Evolutionary conservation across 2,888 invertebrate species (phyloP).

Genomic region (Tinea semifulvella): DNA sequence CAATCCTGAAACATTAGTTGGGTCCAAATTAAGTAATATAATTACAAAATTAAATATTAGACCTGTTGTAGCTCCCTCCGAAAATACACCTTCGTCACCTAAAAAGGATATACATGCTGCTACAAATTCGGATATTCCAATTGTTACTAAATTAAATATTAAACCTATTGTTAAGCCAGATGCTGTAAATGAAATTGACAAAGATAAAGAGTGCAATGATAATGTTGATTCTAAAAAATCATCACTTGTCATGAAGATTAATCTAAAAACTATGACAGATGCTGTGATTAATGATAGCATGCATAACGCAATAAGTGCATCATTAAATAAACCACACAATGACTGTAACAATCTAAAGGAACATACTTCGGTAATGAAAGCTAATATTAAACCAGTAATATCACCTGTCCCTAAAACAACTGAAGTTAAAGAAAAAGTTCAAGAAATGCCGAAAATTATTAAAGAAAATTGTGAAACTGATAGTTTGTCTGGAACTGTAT

Average conservation of each 20-base stretch:
- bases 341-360: conserved; percentile 20
- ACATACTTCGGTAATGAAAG: conserved; percentile 29
- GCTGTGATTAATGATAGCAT: conserved; percentile 30
- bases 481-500: neutral
- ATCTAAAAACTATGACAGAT: conserved; percentile 46
- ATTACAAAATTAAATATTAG: conserved; percentile 23
- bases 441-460: conserved; percentile 14
- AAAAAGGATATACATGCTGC: conserved; percentile 19
- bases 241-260: conserved; percentile 56
- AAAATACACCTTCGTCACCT: neutral
- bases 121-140: conserved; percentile 34
- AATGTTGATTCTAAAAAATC: conserved; percentile 44
- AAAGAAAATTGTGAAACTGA: neutral
- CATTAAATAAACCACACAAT: neutral
- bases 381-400: conserved; percentile 25
- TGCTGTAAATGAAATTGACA: conserved; percentile 27
- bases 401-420: conserved; percentile 15
- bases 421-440: conserved; percentile 30
- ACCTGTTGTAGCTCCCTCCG: conserved; percentile 26
- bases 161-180: conserved; percentile 60
- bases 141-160: conserved; percentile 54
- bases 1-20: neutral
- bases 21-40: neutral
- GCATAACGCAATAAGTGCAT: conserved; percentile 19
- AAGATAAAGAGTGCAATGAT: conserved; percentile 26